A percentile compares a stretch with the other conserved stretches of the same genome.
Conservation (phyloP, 2,113 vertebrate genomes). For the Holacanthus passer region DNA sequence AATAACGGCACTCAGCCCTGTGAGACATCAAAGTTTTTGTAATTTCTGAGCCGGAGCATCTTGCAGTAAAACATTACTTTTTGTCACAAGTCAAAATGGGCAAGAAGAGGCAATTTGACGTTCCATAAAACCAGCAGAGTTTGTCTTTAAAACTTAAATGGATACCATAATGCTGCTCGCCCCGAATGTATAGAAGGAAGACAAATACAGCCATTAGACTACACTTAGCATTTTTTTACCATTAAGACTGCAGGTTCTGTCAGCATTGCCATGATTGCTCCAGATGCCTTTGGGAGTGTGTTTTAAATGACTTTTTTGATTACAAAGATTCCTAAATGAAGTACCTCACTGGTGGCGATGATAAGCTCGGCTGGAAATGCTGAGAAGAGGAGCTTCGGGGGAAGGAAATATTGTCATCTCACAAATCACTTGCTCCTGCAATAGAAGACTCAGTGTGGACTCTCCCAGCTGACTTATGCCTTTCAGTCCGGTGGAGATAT, state of each 20-base stretch:
- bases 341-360: not conserved
- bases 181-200: not conserved
- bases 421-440: not conserved
- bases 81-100: not conserved
- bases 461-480: not conserved
- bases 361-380: constrained; percentile 30
- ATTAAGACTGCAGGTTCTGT: constrained; percentile 8
- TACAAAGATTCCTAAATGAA: constrained; percentile 17
- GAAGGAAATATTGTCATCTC: constrained; percentile 6
- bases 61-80: not conserved
- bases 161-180: not conserved
- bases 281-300: not conserved
- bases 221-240: constrained; percentile 16
- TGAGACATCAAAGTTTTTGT: not conserved
- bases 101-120: not conserved
- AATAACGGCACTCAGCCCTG: constrained; percentile 6
- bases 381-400: constrained; percentile 13
- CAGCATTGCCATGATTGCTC: not conserved
- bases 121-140: not conserved
- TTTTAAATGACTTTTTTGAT: constrained; percentile 18
- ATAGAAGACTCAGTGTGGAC: constrained; percentile 6
- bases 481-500: constrained; percentile 11
- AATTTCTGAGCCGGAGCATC: constrained; percentile 14
- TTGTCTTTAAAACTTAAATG: constrained; percentile 13
- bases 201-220: not conserved